Conservation (phyloP, 2,888 invertebrate species). For the Dolomedes plantarius region DNA sequence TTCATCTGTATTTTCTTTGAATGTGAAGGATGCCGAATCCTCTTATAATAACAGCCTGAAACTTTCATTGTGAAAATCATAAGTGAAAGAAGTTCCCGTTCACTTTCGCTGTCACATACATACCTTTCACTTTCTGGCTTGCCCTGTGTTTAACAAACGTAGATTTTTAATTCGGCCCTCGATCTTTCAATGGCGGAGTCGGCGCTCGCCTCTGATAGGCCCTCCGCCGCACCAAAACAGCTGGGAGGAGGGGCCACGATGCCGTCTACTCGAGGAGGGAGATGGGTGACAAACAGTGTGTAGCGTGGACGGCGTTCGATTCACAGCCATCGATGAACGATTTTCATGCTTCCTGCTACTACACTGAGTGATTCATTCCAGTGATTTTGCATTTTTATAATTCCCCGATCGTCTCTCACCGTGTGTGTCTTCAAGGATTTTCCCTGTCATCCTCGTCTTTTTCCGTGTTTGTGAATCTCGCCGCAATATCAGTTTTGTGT, state of each 20-base stretch:
- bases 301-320: constrained; percentile 1
- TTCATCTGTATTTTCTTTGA: too few relatives aligned
- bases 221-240: constrained; percentile 33
- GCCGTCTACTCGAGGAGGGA: constrained; percentile 32
- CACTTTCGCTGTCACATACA: too few relatives aligned
- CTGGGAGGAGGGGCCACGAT: constrained; percentile 56
- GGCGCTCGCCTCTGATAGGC: constrained; percentile 42
- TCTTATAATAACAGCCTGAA: too few relatives aligned
- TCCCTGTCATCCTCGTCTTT: background rate
- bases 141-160: too few relatives aligned
- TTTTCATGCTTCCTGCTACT: constrained; percentile 14
- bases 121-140: too few relatives aligned
- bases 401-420: background rate
- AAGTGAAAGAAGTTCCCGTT: too few relatives aligned
- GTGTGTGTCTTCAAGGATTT: constrained; percentile 17
- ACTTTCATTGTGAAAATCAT: too few relatives aligned
- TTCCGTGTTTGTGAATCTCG: background rate
- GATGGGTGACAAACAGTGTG: constrained; percentile 45
- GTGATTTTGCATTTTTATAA: constrained; percentile 18
- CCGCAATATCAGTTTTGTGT: background rate
- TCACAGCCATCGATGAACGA: background rate
- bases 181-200: constrained; percentile 13
- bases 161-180: constrained; percentile 21
- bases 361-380: constrained; percentile 14
- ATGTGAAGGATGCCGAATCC: too few relatives aligned